Conservation (phyloP, 2,888 invertebrate genomes). For the Lapara coniferarum region DNA sequence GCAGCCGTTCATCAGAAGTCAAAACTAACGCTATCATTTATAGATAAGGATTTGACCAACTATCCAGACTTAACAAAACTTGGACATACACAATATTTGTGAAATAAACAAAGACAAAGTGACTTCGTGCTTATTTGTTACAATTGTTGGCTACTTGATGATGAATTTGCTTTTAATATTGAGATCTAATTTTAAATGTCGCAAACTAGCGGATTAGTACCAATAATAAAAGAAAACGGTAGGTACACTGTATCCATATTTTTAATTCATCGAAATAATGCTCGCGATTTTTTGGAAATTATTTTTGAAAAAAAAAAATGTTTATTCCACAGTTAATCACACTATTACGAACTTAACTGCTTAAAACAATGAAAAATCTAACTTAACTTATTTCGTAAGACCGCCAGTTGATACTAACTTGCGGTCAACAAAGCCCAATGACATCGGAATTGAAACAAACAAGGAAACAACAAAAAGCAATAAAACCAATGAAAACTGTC, state of each 20-base stretch:
- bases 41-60: slow-evolving; percentile 38
- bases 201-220: too few relatives aligned
- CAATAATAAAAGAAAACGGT: too few relatives aligned
- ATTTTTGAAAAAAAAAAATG: too few relatives aligned
- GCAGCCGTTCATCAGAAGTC: slow-evolving; percentile 43
- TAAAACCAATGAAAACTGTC: slow-evolving; percentile 63
- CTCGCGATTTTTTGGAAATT: too few relatives aligned
- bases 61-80: slow-evolving; percentile 40
- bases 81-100: slow-evolving; percentile 32
- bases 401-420: slow-evolving; percentile 9
- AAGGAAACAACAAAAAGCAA: slow-evolving; percentile 64
- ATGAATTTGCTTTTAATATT: neutral
- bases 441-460: slow-evolving; percentile 46
- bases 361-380: neutral
- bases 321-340: too few relatives aligned
- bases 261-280: too few relatives aligned
- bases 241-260: too few relatives aligned
- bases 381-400: neutral
- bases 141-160: neutral
- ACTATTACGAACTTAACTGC: too few relatives aligned
- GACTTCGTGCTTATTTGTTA: neutral
- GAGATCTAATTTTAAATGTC: too few relatives aligned
- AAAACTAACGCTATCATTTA: slow-evolving; percentile 47
- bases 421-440: slow-evolving; percentile 27
- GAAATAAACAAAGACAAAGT: slow-evolving; percentile 2